Evolutionary conservation across 2,797 vertebrate genomes (phyloP), one percentile per base, ranked within the genome.

Genomic region (Spatula clypeata): DNA sequence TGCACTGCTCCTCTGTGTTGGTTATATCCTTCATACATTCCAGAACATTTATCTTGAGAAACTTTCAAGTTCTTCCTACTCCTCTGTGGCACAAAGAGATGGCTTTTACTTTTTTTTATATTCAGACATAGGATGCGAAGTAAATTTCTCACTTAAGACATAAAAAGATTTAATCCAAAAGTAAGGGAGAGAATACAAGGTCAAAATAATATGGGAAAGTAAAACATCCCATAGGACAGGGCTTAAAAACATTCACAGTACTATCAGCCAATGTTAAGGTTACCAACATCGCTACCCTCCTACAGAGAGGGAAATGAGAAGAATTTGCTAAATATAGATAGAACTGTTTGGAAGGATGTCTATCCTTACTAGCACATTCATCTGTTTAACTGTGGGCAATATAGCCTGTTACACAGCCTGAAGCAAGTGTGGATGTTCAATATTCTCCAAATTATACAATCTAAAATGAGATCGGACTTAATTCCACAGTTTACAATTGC

Each of bases 351-450:
- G 96, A 96, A 94, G 69, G 84, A 95, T 88, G 96, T 93, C 96
- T 96, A 60, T 66, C 82, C 87, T 95, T 96, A 92, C 94, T 73
- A 93, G 95, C 86, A 73, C 82, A 69, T 77, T 97, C 92, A 96
- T 94, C 91, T 95, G 93, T 76, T 96, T 96, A 97, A 96, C 88
- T 95, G 93, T 75, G 93, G 93, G 94, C 94, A 96, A 96, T 90
- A 95, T 53, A 95, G 95, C 64, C 76, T 79, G 90, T 87, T 57
- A 73, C 54, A 79, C 47, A 84, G 89, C 93, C 93, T 27, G 24
- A 79, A 73, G 91, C 51, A 90, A 93, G n/a, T 0, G 4, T 9
- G 21, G 34, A 73, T 49, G 60, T 70, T 94, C 96, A 93, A 86
- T 95, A 91, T 38, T 88, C 79, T 40, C 85, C 21, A 42, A 77